Percentiles rank a stretch among this genome's conserved stretches.
Evolutionary conservation across 2,888 invertebrate genomes (phyloP).

Genomic region (Nomada ferruginata): DNA sequence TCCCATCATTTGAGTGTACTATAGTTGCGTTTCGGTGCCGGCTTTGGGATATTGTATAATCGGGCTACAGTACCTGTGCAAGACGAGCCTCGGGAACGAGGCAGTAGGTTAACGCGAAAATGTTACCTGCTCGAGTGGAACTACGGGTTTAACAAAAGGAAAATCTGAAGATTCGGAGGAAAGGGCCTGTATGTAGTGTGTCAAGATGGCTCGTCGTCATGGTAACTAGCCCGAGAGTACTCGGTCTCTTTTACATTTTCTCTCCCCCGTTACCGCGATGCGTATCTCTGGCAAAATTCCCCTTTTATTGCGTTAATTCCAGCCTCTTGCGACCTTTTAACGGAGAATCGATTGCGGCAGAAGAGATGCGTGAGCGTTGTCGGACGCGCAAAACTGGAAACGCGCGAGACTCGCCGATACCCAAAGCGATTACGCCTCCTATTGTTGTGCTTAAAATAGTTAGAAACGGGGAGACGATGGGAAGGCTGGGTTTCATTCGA

Average conservation of each 20-base stretch:
- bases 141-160: slow-evolving; percentile 34
- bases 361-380: slow-evolving; percentile 20
- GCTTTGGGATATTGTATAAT: background rate
- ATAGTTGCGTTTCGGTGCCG: background rate
- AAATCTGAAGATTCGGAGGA: slow-evolving; percentile 46
- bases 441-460: slow-evolving; percentile 23
- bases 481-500: slow-evolving; percentile 4
- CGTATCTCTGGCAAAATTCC: slow-evolving; percentile 29
- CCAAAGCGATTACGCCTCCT: slow-evolving; percentile 3
- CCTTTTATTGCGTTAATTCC: slow-evolving; percentile 21
- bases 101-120: slow-evolving; percentile 46
- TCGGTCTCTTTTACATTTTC: slow-evolving; percentile 63
- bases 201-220: slow-evolving; percentile 83
- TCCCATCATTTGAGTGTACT: background rate
- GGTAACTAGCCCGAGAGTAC: slow-evolving; percentile 73
- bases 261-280: slow-evolving; percentile 35
- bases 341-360: slow-evolving; percentile 23
- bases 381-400: slow-evolving; percentile 18
- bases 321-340: slow-evolving; percentile 16
- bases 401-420: slow-evolving; percentile 15
- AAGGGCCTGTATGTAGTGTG: slow-evolving; percentile 71
- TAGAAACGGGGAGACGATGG: background rate
- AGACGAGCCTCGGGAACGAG: slow-evolving; percentile 8
- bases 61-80: no score
- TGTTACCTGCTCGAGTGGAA: slow-evolving; percentile 43